Evolutionary conservation across 2,113 vertebrate genomes (phyloP).

Genomic region (Scytalopus superciliaris): DNA sequence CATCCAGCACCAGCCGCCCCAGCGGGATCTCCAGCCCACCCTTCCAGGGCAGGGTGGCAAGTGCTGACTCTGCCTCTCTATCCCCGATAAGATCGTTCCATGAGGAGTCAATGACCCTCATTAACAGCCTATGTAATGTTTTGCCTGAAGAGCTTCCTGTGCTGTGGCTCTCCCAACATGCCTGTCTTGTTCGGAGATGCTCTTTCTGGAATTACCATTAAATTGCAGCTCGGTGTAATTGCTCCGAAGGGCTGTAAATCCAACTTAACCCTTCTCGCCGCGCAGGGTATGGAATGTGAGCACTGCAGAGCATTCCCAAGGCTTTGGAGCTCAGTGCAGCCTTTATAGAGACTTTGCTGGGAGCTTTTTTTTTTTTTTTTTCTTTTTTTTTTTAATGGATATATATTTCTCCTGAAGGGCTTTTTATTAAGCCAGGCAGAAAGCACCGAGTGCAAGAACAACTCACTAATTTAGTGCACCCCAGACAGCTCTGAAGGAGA

Average conservation of each 20-base stretch:
- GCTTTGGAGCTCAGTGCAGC: background rate
- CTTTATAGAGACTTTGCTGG: too few relatives aligned
- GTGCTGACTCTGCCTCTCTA: background rate
- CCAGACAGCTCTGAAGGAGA: conserved; percentile 14
- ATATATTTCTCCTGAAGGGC: conserved; percentile 50
- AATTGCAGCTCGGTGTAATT: conserved; percentile 31
- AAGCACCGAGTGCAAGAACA: background rate
- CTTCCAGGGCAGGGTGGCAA: background rate
- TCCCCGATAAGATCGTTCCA: background rate
- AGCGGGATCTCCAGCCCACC: background rate
- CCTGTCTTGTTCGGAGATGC: conserved; percentile 56
- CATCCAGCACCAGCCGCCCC: background rate
- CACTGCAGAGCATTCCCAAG: background rate
- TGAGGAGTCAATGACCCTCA: conserved; percentile 55
- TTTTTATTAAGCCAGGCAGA: conserved; percentile 32
- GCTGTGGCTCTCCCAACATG: conserved; percentile 40
- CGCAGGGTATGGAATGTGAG: background rate
- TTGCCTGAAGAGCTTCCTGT: conserved; percentile 65
- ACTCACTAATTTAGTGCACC: conserved; percentile 43
- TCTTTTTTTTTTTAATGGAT: too few relatives aligned
- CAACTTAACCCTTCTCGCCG: conserved; percentile 25
- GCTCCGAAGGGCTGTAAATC: conserved; percentile 17
- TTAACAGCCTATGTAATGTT: conserved; percentile 45
- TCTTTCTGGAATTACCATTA: conserved; percentile 59
- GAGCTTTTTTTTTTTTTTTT: too few relatives aligned